phyloP scores from a whole-genome alignment of 2,113 vertebrate genomes.

The Craseonycteris thonglongyai region DNA sequence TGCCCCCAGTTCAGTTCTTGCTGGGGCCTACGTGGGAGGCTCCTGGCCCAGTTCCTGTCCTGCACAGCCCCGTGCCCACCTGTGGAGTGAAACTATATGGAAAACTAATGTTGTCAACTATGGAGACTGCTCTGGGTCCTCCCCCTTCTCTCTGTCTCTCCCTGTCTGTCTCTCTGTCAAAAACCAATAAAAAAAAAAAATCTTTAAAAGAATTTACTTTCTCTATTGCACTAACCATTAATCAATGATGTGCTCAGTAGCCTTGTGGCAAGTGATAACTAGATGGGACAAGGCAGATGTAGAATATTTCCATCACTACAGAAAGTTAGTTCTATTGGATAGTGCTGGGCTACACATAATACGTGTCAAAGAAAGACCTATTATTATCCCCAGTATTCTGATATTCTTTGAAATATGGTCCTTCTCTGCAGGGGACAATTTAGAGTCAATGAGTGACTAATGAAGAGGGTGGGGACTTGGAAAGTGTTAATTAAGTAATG shows the following conservation, averaged over 20 bases:
- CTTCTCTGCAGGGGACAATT: not conserved
- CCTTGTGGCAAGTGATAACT: not conserved
- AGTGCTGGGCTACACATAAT: not conserved
- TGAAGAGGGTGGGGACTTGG: not conserved
- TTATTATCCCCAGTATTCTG: not conserved
- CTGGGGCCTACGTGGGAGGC: too few species aligned
- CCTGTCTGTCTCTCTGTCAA: too few species aligned
- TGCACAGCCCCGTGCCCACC: too few species aligned
- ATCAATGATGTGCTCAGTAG: not conserved
- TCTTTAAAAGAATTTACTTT: not conserved
- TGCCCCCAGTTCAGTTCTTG: too few species aligned
- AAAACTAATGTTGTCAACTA: too few species aligned
- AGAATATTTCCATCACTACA: not conserved
- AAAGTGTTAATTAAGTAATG: not conserved
- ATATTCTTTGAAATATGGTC: not conserved
- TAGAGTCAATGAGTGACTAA: not conserved
- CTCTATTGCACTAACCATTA: not conserved
- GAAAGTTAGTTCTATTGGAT: not conserved
- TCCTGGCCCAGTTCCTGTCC: too few species aligned
- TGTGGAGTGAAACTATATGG: too few species aligned
- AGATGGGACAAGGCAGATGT: not conserved
- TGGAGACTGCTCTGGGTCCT: too few species aligned
- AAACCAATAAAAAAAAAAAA: too few species aligned
- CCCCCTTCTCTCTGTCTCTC: too few species aligned
- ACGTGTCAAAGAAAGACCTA: not conserved